Evolutionary conservation across 2,113 vertebrate species (phyloP).

Genomic region (Epinephelus cyanopodus): DNA sequence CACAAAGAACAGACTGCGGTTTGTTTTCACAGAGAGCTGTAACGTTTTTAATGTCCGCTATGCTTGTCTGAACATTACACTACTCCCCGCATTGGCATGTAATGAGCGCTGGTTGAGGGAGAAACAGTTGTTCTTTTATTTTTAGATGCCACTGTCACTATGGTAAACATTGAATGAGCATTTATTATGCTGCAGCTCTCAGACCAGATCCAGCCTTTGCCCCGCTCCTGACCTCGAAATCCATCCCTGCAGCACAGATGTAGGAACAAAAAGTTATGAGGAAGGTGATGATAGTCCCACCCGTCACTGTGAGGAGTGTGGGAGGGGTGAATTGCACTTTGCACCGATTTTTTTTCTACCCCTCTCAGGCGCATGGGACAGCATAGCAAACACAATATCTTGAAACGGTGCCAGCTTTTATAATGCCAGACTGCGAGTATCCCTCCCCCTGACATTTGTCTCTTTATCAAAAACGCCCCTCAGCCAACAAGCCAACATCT

Average conservation of each 20-base stretch:
- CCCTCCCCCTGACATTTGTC: slow-evolving; percentile 72
- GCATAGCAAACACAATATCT: slow-evolving; percentile 64
- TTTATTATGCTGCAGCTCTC: slow-evolving; percentile 40
- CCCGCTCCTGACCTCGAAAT: slow-evolving; percentile 26
- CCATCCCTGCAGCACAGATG: slow-evolving; percentile 33
- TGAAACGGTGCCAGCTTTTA: slow-evolving; percentile 64
- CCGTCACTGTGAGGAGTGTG: slow-evolving; percentile 7
- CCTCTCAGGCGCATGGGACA: slow-evolving; percentile 41
- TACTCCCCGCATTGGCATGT: slow-evolving; percentile 27
- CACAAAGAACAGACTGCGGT: slow-evolving; percentile 27
- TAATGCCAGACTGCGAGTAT: slow-evolving; percentile 66
- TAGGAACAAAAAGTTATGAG: slow-evolving; percentile 22
- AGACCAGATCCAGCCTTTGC: slow-evolving; percentile 26
- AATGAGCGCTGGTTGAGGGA: slow-evolving; percentile 40
- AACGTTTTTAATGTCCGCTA: slow-evolving; percentile 36
- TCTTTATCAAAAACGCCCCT: slow-evolving; percentile 78
- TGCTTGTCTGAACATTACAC: slow-evolving; percentile 33
- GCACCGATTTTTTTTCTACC: slow-evolving; percentile 36
- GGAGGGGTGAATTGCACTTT: slow-evolving; percentile 30
- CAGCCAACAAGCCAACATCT: slow-evolving; percentile 76
- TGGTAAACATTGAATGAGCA: slow-evolving; percentile 34
- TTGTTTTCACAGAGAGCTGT: slow-evolving; percentile 37
- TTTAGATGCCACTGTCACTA: slow-evolving; percentile 56
- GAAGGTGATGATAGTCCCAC: slow-evolving; percentile 39
- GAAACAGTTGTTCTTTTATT: slow-evolving; percentile 64